Evolutionary conservation across 2,888 invertebrate species (phyloP).

Genomic region (Troglohyphantes excavatus): DNA sequence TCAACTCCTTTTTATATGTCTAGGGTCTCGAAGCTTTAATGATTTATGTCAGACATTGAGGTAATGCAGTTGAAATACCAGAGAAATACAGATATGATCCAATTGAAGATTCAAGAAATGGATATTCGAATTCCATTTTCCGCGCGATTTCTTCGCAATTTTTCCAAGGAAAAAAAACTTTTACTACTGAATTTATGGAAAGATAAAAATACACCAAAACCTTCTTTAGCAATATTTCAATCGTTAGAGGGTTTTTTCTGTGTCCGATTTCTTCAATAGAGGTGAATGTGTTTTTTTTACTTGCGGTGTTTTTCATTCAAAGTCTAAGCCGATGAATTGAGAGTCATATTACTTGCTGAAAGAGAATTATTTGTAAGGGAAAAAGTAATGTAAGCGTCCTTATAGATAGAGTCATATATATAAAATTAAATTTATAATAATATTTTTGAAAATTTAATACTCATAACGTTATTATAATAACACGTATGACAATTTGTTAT

Average conservation of each 20-base stretch:
- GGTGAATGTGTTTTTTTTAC: too few relatives aligned
- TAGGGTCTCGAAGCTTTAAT: background rate
- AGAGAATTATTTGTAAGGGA: too few relatives aligned
- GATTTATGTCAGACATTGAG: background rate
- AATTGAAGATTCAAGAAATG: background rate
- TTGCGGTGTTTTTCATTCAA: too few relatives aligned
- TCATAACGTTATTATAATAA: too few relatives aligned
- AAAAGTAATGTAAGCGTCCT: too few relatives aligned
- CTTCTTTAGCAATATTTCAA: conserved; percentile 8
- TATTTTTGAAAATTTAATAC: too few relatives aligned
- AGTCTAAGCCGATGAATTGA: too few relatives aligned
- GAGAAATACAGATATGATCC: background rate
- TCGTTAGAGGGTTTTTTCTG: background rate
- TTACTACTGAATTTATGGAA: background rate
- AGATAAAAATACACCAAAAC: background rate
- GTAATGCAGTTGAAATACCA: background rate
- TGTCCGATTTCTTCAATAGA: too few relatives aligned
- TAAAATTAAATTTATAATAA: too few relatives aligned
- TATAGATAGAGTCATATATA: too few relatives aligned
- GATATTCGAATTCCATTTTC: conserved; percentile 23
- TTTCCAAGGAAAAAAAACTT: background rate
- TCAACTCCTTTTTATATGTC: background rate
- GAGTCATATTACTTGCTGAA: too few relatives aligned
- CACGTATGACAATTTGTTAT: too few relatives aligned
- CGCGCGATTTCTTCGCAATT: conserved; percentile 12